Conservation (phyloP, 2,797 vertebrate species). For the Tolypeutes matacus region DNA sequence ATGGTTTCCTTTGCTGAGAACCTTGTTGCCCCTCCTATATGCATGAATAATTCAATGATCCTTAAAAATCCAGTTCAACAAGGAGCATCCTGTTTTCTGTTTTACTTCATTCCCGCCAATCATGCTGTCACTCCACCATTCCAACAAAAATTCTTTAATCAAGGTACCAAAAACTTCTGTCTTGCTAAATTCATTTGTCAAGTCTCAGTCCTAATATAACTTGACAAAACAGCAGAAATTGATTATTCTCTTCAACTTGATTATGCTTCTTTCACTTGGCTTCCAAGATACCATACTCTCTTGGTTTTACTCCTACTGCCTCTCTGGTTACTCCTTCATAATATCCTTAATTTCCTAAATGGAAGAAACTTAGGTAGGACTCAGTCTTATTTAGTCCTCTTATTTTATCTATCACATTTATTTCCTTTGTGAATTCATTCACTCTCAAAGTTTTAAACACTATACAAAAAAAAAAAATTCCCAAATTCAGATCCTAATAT, state of each 20-base stretch:
- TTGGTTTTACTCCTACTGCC: neutral
- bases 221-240: neutral
- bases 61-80: slow-evolving; percentile 4
- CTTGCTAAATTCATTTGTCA: neutral
- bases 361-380: neutral
- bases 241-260: neutral
- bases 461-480: neutral
- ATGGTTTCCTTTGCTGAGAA: neutral
- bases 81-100: neutral
- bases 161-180: neutral
- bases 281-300: neutral
- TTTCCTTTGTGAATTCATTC: neutral
- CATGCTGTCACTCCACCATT: neutral
- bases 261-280: neutral
- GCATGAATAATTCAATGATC: neutral
- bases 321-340: neutral
- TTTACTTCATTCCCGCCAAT: neutral
- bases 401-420: neutral
- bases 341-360: neutral
- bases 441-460: neutral
- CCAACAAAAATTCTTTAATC: slow-evolving; percentile 6
- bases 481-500: neutral
- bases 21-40: neutral
- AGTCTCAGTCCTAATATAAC: neutral
- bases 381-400: neutral